Percentiles rank a stretch among this genome's conserved stretches.
These are phyloP conservation scores for Apodemia zela DNA, from an alignment of 2,888 invertebrate species.

Conservation along the genomic window DNA sequence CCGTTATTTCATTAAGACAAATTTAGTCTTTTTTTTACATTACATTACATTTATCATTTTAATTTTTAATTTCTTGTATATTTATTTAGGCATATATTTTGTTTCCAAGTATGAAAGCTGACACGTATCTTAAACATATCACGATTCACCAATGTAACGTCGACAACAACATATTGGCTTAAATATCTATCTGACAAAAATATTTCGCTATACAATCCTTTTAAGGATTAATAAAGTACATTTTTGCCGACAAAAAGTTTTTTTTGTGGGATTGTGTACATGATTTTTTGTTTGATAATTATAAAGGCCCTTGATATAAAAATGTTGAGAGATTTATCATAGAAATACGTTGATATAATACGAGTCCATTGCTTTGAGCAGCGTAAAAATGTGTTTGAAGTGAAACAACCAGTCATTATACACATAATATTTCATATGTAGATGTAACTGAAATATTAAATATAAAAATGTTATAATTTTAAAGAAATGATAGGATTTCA, in stretches of 20 bases:
- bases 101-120: no score
- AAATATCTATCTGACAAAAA: background rate
- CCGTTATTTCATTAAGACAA: no score
- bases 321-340: conserved; percentile 11
- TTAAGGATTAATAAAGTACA: conserved; percentile 16
- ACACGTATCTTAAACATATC: no score
- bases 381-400: background rate
- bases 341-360: background rate
- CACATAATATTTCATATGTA: background rate
- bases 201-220: conserved; percentile 17
- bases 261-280: conserved; percentile 11
- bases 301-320: conserved; percentile 5
- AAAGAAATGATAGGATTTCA: background rate
- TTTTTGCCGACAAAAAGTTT: conserved; percentile 14
- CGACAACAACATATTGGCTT: background rate
- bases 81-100: no score
- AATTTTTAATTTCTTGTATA: no score
- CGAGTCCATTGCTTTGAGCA: conserved; percentile 1
- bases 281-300: conserved; percentile 14
- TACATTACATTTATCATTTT: no score
- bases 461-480: background rate
- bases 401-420: background rate
- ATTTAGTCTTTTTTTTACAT: no score
- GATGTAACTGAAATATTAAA: background rate
- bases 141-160: background rate